Evolutionary conservation across 2,113 vertebrate genomes (phyloP).

Genomic region (Labeo rohita): DNA sequence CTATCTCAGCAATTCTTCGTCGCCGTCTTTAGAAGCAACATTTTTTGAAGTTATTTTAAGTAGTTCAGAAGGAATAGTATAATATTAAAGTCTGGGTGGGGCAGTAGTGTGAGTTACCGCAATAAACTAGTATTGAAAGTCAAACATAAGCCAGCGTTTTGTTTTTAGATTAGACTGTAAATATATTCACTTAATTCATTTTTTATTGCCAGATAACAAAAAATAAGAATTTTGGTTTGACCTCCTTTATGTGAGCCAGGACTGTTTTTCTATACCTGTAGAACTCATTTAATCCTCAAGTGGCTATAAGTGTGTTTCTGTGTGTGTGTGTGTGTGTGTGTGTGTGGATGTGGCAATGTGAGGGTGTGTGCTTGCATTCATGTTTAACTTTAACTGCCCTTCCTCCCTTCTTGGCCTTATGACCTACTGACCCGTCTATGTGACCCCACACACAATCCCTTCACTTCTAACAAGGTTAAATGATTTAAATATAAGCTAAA

Average conservation of each 20-base stretch:
- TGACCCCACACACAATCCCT: not conserved
- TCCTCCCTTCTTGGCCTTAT: constrained; percentile 1
- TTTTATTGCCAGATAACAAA: not conserved
- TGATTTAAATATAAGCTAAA: not conserved
- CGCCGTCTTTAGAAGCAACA: not conserved
- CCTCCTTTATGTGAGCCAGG: constrained; percentile 42
- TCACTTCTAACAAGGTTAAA: not conserved
- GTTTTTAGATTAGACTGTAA: not conserved
- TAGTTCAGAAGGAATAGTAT: constrained; percentile 16
- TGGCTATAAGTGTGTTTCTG: constrained; percentile 13
- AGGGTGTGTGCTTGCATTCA: constrained; percentile 15
- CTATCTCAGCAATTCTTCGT: not conserved
- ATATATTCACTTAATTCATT: not conserved
- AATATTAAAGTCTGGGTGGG: constrained; percentile 13
- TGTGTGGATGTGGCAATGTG: constrained; percentile 28
- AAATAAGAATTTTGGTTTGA: not conserved
- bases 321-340: constrained; percentile 41
- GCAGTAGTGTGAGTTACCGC: not conserved
- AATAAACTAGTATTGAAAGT: constrained; percentile 15
- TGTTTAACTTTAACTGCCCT: constrained; percentile 14
- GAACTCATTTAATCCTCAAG: constrained; percentile 51
- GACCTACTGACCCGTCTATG: constrained; percentile 23
- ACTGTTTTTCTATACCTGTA: constrained; percentile 51
- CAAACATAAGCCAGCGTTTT: not conserved
- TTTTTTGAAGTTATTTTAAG: constrained; percentile 33